phyloP scores from a whole-genome alignment of 2,797 vertebrate genomes.

The Sebastes oblongus region DNA sequence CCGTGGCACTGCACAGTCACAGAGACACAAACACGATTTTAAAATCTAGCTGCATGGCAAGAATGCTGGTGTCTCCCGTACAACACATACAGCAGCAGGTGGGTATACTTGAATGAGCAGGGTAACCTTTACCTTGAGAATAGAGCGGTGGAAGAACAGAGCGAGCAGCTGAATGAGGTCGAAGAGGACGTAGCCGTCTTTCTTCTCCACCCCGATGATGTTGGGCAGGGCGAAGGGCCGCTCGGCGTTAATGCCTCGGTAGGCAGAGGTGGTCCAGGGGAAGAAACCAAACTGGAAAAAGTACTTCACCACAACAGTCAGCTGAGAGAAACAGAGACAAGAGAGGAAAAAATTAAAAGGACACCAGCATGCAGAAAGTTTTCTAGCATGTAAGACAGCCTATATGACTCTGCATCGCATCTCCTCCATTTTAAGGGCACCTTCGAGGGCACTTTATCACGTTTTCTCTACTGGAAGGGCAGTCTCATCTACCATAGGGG shows the following conservation, averaged over 20 bases:
- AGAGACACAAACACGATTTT: background rate
- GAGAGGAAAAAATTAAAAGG: background rate
- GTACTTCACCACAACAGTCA: constrained; percentile 86
- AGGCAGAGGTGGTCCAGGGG: constrained; percentile 83
- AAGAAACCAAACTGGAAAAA: constrained; percentile 88
- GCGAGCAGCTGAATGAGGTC: constrained; percentile 84
- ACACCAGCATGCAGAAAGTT: no score
- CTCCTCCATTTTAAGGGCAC: no score
- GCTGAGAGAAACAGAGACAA: constrained; percentile 64
- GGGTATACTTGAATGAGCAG: background rate
- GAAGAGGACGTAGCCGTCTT: constrained; percentile 75
- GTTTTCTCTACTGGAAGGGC: no score
- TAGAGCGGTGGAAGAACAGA: constrained; percentile 82
- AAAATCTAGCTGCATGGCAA: background rate
- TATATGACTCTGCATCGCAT: no score
- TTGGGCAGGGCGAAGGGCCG: constrained; percentile 84
- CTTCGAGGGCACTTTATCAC: no score
- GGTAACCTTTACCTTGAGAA: constrained; percentile 72
- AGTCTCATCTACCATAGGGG: no score
- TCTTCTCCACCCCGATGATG: constrained; percentile 82
- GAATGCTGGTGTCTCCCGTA: background rate
- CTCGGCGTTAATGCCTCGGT: constrained; percentile 80
- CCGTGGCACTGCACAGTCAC: constrained; percentile 78
- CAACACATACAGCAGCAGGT: background rate
- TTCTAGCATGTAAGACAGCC: no score